phyloP scores from a whole-genome alignment of 2,888 invertebrate species.

The Xanthorhoe designata region DNA sequence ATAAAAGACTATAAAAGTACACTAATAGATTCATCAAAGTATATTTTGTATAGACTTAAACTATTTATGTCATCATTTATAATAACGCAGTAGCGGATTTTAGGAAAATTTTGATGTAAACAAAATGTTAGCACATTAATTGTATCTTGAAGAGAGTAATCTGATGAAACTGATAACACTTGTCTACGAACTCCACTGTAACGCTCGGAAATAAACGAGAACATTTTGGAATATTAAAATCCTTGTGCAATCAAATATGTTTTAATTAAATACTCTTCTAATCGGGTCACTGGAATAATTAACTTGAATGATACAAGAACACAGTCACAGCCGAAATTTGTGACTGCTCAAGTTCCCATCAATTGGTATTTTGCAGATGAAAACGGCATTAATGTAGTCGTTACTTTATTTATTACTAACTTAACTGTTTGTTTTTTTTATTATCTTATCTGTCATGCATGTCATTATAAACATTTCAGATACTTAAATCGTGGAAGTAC shows the following conservation, averaged over 20 bases:
- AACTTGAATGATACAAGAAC: too few species aligned
- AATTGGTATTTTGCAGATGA: not conserved
- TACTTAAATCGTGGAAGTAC: not conserved
- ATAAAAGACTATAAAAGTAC: constrained; percentile 29
- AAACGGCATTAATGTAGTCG: not conserved
- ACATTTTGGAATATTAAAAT: constrained; percentile 32
- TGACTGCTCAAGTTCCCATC: not conserved
- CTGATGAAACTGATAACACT: constrained; percentile 9
- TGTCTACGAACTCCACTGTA: constrained; percentile 27
- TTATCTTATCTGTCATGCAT: not conserved
- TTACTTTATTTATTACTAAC: not conserved
- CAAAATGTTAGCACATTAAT: constrained; percentile 19
- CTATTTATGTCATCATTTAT: constrained; percentile 29
- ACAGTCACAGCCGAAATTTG: too few species aligned
- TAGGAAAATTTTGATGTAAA: constrained; percentile 27
- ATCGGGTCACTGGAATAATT: constrained; percentile 12
- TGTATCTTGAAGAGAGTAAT: constrained; percentile 23
- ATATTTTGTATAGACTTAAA: constrained; percentile 36
- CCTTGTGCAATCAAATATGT: constrained; percentile 35
- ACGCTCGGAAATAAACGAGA: constrained; percentile 25
- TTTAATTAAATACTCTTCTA: constrained; percentile 26
- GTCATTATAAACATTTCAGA: not conserved
- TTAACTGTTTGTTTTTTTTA: not conserved
- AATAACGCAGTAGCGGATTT: constrained; percentile 18
- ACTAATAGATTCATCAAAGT: constrained; percentile 26